phyloP scores from a whole-genome alignment of 2,113 vertebrate species.

The Trogon surrucura region DNA sequence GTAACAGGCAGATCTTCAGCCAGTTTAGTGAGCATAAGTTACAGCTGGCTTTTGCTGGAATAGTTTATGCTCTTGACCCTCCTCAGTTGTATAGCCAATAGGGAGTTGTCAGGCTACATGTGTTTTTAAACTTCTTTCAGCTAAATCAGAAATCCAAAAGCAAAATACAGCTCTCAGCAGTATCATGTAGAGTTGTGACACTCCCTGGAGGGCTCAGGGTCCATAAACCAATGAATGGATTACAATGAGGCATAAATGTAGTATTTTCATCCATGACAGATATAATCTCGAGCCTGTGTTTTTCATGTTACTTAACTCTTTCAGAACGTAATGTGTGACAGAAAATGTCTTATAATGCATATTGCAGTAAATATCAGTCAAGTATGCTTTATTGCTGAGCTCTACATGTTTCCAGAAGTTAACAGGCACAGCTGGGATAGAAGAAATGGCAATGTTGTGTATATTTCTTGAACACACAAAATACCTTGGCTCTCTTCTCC shows the following conservation, averaged over 20 bases:
- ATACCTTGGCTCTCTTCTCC: conserved; percentile 52
- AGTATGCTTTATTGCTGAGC: conserved; percentile 52
- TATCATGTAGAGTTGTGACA: conserved; percentile 54
- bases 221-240: conserved; percentile 64
- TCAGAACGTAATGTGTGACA: conserved; percentile 58
- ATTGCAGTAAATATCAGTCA: conserved; percentile 59
- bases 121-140: conserved; percentile 67
- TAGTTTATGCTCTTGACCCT: conserved; percentile 66
- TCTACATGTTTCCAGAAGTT: conserved; percentile 64
- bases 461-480: conserved; percentile 59
- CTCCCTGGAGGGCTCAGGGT: conserved; percentile 45
- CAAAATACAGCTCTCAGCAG: conserved; percentile 62
- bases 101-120: conserved; percentile 71
- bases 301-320: conserved; percentile 69
- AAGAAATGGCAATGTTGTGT: conserved; percentile 49
- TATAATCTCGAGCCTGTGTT: conserved; percentile 54
- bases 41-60: conserved; percentile 71
- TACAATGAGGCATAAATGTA: conserved; percentile 54
- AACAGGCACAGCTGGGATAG: conserved; percentile 61
- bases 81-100: conserved; percentile 48
- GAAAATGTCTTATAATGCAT: conserved; percentile 35
- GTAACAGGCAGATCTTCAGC: conserved; percentile 51
- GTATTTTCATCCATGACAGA: conserved; percentile 63
- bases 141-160: conserved; percentile 66
- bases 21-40: conserved; percentile 52